phyloP scores from a whole-genome alignment of 53 echinoderm and acorn worm species.

The Apostichopus leukothele region DNA sequence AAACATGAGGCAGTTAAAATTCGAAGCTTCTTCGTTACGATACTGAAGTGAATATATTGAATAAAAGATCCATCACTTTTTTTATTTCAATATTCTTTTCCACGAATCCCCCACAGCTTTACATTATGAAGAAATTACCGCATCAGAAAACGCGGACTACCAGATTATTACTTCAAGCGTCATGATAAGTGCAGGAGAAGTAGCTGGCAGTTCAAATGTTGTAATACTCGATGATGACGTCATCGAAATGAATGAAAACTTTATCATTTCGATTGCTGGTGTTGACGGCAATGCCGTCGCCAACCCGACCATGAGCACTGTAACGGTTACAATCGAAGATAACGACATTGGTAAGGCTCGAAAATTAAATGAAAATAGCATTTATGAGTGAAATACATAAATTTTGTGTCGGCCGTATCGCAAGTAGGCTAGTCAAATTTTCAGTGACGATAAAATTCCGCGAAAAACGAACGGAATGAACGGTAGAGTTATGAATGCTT shows the following conservation, averaged over 20 bases:
- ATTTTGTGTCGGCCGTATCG: no score
- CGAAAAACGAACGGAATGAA: no score
- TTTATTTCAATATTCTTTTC: not conserved
- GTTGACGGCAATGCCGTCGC: not conserved
- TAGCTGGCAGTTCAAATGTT: not conserved
- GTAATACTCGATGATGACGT: not conserved
- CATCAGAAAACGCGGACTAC: no score
- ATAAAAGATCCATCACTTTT: not conserved
- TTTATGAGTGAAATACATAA: not conserved
- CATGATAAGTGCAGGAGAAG: not conserved
- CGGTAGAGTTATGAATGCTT: no score
- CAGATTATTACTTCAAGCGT: no score
- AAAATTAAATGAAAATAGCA: not conserved
- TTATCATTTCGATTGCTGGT: not conserved
- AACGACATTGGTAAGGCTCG: not conserved
- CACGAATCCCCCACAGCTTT: not conserved
- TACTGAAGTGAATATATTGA: not conserved
- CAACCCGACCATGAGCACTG: not conserved
- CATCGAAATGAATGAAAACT: not conserved
- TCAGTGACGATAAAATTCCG: no score
- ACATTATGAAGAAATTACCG: conserved; percentile 6
- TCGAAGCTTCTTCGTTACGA: not conserved
- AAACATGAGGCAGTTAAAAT: not conserved
- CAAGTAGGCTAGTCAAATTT: no score
- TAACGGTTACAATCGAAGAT: not conserved